A percentile compares a stretch with the other conserved stretches of the same genome.
Evolutionary conservation across 2,113 vertebrate species (phyloP).

Genomic region (Brachypodius melanocephalos): DNA sequence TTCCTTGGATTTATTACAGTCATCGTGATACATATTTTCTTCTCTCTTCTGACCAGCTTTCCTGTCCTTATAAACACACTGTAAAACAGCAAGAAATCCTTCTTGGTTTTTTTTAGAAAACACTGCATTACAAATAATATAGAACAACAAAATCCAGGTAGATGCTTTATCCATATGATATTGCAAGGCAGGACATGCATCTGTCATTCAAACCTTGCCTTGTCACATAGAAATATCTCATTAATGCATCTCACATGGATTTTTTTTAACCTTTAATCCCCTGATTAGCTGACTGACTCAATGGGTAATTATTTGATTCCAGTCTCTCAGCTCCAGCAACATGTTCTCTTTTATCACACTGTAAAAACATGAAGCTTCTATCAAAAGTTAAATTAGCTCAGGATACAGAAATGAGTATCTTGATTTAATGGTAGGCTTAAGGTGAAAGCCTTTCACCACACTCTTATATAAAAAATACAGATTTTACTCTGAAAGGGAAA

Average conservation of each 20-base stretch:
- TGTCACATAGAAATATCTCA: background rate
- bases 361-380: background rate
- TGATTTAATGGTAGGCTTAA: background rate
- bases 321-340: background rate
- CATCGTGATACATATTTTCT: background rate
- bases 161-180: background rate
- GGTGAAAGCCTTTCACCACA: background rate
- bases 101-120: background rate
- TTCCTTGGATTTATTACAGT: background rate
- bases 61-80: background rate
- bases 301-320: background rate
- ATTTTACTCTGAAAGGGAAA: background rate
- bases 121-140: background rate
- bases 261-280: background rate
- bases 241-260: background rate
- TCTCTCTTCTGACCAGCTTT: background rate
- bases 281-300: background rate
- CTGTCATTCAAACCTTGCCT: background rate
- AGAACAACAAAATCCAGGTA: background rate
- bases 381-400: background rate
- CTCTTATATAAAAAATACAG: background rate
- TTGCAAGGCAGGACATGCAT: background rate
- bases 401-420: background rate
- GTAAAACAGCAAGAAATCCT: background rate
- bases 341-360: background rate